Evolutionary conservation across 2,113 vertebrate species (phyloP).

Genomic region (Plestiodon gilberti): DNA sequence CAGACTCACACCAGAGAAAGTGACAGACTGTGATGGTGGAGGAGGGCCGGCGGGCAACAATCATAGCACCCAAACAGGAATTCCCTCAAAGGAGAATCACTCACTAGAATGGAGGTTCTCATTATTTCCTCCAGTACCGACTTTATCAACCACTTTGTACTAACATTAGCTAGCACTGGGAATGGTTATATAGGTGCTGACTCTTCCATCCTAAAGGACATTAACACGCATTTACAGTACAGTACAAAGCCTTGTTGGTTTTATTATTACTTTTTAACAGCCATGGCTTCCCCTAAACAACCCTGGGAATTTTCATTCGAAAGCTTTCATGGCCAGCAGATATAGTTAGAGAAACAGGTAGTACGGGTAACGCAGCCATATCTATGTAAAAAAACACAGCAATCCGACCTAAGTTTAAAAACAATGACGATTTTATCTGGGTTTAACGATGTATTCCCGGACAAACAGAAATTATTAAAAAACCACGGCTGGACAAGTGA

Average conservation of each 20-base stretch:
- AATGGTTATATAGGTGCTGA: not conserved
- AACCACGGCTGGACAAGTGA: no score
- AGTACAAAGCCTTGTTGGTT: not conserved
- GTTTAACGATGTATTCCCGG: no score
- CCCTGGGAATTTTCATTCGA: no score
- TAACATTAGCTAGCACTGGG: not conserved
- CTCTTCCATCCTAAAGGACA: not conserved
- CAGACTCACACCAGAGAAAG: not conserved
- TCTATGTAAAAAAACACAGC: no score
- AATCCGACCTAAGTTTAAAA: no score
- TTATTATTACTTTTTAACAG: not conserved
- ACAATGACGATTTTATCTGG: no score
- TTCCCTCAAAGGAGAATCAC: not conserved
- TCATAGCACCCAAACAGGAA: not conserved
- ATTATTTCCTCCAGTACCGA: not conserved
- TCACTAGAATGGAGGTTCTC: not conserved
- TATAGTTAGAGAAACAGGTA: no score
- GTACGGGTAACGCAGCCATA: no score
- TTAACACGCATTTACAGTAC: not conserved
- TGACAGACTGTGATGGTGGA: slow-evolving; percentile 6
- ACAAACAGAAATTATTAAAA: no score
- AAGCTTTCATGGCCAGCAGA: no score
- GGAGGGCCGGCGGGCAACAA: slow-evolving; percentile 2
- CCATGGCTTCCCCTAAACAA: not conserved
- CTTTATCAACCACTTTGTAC: not conserved